These are phyloP conservation scores for Orthonychiurus folsomi DNA, from an alignment of 2,888 invertebrate genomes.

Conservation along the genomic window DNA sequence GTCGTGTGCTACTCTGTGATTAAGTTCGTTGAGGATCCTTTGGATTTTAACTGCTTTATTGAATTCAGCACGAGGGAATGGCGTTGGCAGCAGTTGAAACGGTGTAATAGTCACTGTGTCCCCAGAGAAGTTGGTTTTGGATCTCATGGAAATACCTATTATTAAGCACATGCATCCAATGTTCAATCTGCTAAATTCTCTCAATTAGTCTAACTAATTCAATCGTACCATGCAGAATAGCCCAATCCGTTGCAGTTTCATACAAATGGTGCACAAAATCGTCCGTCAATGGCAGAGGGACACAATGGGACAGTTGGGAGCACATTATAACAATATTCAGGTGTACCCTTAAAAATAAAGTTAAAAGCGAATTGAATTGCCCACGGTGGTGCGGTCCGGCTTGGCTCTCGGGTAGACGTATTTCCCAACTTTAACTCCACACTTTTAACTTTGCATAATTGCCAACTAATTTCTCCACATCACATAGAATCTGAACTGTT, in stretches of 20 bases:
- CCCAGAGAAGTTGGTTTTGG: slow-evolving; percentile 56
- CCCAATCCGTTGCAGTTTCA: slow-evolving; percentile 72
- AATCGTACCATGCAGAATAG: slow-evolving; percentile 61
- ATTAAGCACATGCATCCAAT: not conserved
- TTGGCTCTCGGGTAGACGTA: too few species aligned
- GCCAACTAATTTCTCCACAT: too few species aligned
- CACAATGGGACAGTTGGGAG: too few species aligned
- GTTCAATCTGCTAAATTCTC: not conserved
- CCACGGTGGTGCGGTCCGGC: too few species aligned
- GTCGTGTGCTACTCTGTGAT: slow-evolving; percentile 78
- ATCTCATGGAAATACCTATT: slow-evolving; percentile 63
- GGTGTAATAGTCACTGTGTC: slow-evolving; percentile 60
- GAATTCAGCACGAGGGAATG: slow-evolving; percentile 67
- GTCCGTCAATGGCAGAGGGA: slow-evolving; percentile 58
- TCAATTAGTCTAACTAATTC: not conserved
- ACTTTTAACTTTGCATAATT: too few species aligned
- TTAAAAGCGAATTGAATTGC: too few species aligned
- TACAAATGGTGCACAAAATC: slow-evolving; percentile 57
- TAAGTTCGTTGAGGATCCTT: slow-evolving; percentile 64
- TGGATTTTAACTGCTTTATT: slow-evolving; percentile 65
- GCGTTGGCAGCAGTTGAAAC: slow-evolving; percentile 66
- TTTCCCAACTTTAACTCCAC: too few species aligned
- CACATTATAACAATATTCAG: too few species aligned
- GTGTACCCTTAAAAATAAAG: too few species aligned
- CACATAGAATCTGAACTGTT: too few species aligned